phyloP scores from a whole-genome alignment of 2,113 vertebrate genomes.

The Numida meleagris region DNA sequence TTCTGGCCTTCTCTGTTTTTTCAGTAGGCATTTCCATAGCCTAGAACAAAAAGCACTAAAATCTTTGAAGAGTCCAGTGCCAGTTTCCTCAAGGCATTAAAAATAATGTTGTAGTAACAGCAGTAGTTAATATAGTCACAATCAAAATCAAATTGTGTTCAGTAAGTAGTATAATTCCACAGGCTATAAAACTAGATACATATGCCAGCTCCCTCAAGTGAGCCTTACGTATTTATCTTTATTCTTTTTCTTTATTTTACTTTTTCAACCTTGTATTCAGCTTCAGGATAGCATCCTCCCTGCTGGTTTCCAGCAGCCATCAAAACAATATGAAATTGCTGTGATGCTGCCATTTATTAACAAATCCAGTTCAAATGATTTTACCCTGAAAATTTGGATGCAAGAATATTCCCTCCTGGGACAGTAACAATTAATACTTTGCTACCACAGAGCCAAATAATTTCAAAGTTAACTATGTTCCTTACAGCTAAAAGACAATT shows the following conservation, averaged over 20 bases:
- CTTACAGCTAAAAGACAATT: not conserved
- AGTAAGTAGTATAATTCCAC: slow-evolving; percentile 10
- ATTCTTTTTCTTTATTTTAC: not conserved
- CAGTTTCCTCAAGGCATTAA: slow-evolving; percentile 5
- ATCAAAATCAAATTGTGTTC: not conserved
- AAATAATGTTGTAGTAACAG: not conserved
- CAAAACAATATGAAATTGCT: not conserved
- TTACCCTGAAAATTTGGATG: not conserved
- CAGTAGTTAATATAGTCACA: not conserved
- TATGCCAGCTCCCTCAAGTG: not conserved
- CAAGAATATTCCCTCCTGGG: not conserved
- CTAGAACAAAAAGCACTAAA: not conserved
- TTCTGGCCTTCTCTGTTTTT: not conserved
- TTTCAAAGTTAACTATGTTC: not conserved
- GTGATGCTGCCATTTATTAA: not conserved
- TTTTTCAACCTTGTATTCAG: not conserved
- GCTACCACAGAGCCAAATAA: not conserved
- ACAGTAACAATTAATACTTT: not conserved
- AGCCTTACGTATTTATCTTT: not conserved
- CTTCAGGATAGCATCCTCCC: not conserved
- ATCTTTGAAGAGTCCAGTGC: not conserved
- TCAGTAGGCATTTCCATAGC: not conserved
- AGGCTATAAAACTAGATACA: not conserved
- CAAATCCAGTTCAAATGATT: not conserved
- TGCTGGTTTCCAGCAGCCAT: not conserved